Base-by-base conservation (phyloP, 2,797 vertebrate genomes). In the Enoplosus armatus region DNA sequence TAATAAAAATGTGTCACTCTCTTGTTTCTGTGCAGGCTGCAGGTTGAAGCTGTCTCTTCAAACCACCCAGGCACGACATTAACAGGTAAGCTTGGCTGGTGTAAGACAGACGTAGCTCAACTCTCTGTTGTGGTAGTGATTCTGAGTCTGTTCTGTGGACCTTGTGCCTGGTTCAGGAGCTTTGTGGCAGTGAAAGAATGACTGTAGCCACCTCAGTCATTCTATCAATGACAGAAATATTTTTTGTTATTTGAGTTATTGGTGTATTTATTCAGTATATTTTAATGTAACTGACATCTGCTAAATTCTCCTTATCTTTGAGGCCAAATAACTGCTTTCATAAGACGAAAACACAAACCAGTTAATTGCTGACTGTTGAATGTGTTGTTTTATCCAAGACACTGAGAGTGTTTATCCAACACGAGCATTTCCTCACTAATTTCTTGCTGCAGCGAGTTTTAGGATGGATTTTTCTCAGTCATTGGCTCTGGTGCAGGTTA, bases 1-100 rank as follows among this genome's bases (percentile, higher is more conserved):
- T 29, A 9, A 22, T 72, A 39, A 64, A 53, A 9, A 14, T 1
- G 15, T 16, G 18, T 22, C 29, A 1, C 37, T 63, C 8, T 76
- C 22, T n/a, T 82, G 55, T 72, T 26, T 82, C n/a, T 81, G 39
- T 77, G 48, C 79, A 88, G 88, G 84, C 79, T 77, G 85, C 64
- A 47, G 77, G 47, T 60, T 37, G 48, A 61, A 55, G 51, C 70
- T 12, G 43, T 62, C 58, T 37, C 55, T 50, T 62, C 33, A 41
- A 88, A 50, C 37, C 24, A 77, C 72, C 37, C 61, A 11, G 64
- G 75, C 59, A 1, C 50, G 0, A 72, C 81, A 2, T 4, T 70
- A 48, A 77, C 78, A 84, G 89, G 89, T 91, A 54, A 80, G 68
- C 0, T 29, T 0, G 3, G 33, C 62, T 6, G 14, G 22, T 50